Conservation (phyloP, 2,888 invertebrate genomes). For the Limnephilus marmoratus region DNA sequence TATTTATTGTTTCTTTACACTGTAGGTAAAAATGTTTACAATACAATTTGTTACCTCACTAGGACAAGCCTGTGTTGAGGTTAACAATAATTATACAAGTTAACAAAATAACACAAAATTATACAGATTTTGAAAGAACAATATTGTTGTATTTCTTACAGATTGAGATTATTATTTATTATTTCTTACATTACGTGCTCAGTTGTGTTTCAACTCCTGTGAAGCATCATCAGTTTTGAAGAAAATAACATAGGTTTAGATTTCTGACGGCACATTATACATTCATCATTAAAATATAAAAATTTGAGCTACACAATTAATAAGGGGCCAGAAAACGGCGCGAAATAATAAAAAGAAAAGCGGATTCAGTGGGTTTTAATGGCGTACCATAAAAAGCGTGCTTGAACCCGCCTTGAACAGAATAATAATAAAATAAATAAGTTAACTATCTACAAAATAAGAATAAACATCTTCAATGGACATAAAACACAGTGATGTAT, state of each 20-base stretch:
- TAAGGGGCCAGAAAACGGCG: constrained; percentile 26
- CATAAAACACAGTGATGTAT: constrained; percentile 1
- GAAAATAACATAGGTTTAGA: constrained; percentile 8
- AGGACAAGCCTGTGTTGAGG: too few relatives aligned
- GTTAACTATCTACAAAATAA: constrained; percentile 58
- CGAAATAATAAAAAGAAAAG: constrained; percentile 7
- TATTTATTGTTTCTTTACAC: too few relatives aligned
- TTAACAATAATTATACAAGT: too few relatives aligned
- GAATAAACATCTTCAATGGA: constrained; percentile 19
- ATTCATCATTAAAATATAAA: constrained; percentile 28
- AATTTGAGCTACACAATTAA: constrained; percentile 52
- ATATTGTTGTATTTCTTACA: too few relatives aligned
- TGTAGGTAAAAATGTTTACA: too few relatives aligned
- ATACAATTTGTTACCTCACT: too few relatives aligned
- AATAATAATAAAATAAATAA: constrained; percentile 56
- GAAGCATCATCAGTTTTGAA: background rate
- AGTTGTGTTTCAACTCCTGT: background rate
- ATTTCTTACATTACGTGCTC: too few relatives aligned
- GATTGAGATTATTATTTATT: too few relatives aligned
- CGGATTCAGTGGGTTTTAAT: background rate
- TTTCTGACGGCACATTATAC: constrained; percentile 23
- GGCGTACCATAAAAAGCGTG: background rate
- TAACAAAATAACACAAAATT: too few relatives aligned
- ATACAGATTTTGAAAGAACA: too few relatives aligned
- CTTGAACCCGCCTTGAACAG: background rate